These are phyloP conservation scores for Holothuria glaberrima DNA, from an alignment of 35 echinoderm and acorn worm genomes.

Conservation along the genomic window DNA sequence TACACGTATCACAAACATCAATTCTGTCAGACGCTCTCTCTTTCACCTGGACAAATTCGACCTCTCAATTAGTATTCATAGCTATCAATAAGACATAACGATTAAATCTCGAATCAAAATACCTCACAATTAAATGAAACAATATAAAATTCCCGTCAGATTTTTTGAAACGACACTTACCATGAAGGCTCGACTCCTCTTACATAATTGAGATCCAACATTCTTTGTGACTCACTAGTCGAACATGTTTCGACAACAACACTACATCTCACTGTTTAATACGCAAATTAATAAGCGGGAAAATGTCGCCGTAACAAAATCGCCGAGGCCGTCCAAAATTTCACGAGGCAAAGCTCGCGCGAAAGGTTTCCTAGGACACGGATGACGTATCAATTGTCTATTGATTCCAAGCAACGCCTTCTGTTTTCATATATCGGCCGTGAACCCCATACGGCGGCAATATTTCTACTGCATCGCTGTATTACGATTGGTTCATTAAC, in stretches of 20 bases:
- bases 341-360: background rate
- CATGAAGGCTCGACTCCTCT: too few relatives aligned
- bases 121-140: too few relatives aligned
- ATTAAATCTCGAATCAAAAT: too few relatives aligned
- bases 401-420: background rate
- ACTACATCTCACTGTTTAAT: conserved; percentile 14
- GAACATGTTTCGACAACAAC: too few relatives aligned
- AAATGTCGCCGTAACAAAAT: conserved; percentile 28
- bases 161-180: too few relatives aligned
- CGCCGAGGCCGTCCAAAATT: background rate
- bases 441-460: background rate
- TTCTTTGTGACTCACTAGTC: too few relatives aligned
- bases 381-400: conserved; percentile 38
- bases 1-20: background rate
- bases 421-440: conserved; percentile 7
- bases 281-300: conserved; percentile 47
- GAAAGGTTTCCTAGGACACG: conserved; percentile 44
- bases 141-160: too few relatives aligned
- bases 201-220: too few relatives aligned
- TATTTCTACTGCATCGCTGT: background rate
- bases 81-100: too few relatives aligned
- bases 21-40: too few relatives aligned
- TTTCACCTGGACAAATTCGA: too few relatives aligned
- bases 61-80: too few relatives aligned
- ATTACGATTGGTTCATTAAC: conserved; percentile 1